Base-by-base conservation (phyloP, 2,797 vertebrate genomes). In the Columba guinea region DNA sequence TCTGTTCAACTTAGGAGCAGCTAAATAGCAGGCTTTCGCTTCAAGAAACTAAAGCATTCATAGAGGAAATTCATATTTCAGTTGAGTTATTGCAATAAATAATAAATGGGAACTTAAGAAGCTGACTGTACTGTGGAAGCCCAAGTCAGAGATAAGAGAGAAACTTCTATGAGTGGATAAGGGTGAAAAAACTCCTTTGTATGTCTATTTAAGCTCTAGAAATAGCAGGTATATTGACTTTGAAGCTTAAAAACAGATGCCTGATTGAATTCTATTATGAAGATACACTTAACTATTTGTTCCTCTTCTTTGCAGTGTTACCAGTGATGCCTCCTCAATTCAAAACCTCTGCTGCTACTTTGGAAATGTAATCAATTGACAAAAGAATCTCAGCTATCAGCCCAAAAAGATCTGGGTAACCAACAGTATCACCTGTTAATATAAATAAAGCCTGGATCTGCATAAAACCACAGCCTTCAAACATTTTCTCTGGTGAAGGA, bases 401-500 rank as follows among this genome's bases (percentile, higher is more conserved):
- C 37, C 69, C 53, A 26, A 71, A 86, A 76, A 76, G n/a, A 84
- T 23, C 23, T 56, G 39, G 30, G 59, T 59, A 93, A 48, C 41
- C 56, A 65, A 35, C 62, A 85, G 30, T 58, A 60, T 44, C 64
- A 62, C 21, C 64, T 64, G 19, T 55, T 87, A 87, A 67, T 26
- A 86, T 56, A 85, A 95, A 55, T 70, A 80, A 84, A 69, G 24
- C 59, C 81, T 73, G 56, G 63, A 78, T 67, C 48, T 83, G 51
- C 71, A 59, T 58, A 59, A 93, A 77, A 71, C 64, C 68, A 62
- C 9, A 13, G 82, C 53, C 51, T 87, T 93, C 79, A 75, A 92
- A 71, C 58, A 71, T 83, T 70, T 93, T 82, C 60, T 87, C 49
- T 35, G 28, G 39, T 87, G 89, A 90, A 95, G 92, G 63, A 89